Conservation (phyloP, 2,888 invertebrate genomes). For the Orchesellides sinensis region DNA sequence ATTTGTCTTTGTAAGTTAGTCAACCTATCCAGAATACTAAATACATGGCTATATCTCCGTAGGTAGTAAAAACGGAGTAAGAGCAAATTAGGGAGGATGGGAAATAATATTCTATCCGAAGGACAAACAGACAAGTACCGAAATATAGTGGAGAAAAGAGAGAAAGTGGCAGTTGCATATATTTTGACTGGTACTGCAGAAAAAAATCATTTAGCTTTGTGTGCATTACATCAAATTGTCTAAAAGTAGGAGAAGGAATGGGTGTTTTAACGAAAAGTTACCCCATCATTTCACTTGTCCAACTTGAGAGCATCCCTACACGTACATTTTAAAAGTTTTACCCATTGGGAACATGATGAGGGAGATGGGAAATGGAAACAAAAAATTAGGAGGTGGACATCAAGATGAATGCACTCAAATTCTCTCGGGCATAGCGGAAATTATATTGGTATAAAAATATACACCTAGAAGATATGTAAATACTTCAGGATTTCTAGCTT, state of each 20-base stretch:
- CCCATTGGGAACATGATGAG: no score
- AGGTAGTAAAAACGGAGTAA: neutral
- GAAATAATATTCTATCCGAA: no score
- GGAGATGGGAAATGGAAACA: neutral
- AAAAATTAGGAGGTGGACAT: constrained; percentile 18
- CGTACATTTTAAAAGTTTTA: no score
- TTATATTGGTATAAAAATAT: neutral
- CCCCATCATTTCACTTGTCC: no score
- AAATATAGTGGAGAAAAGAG: neutral
- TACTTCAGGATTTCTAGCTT: neutral
- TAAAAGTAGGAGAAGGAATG: no score
- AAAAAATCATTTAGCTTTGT: no score
- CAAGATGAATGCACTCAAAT: constrained; percentile 21
- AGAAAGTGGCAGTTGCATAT: neutral
- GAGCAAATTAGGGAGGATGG: neutral
- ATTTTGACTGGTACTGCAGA: no score
- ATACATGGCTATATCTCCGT: constrained; percentile 20
- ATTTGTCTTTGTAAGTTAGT: constrained; percentile 59
- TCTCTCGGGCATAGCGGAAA: neutral
- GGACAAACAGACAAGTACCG: no score
- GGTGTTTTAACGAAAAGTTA: no score
- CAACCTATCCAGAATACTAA: constrained; percentile 49
- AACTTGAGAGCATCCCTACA: no score
- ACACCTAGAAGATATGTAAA: neutral
- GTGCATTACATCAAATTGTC: no score